These are phyloP conservation scores for Bombus confusus DNA, from an alignment of 1,140 invertebrate species.

Conservation along the genomic window DNA sequence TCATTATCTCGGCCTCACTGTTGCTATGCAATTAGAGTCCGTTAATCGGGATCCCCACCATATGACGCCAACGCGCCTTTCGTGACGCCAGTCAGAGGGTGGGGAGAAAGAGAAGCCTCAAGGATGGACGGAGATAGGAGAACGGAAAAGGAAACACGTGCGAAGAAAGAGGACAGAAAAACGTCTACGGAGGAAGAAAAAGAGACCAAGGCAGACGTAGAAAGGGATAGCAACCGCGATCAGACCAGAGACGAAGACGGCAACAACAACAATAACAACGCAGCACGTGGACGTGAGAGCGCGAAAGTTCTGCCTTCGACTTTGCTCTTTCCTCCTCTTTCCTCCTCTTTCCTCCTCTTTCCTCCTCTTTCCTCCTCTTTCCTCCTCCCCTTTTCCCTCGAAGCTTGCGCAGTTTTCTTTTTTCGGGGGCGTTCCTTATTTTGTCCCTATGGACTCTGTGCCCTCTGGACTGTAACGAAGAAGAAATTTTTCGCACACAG, in stretches of 20 bases:
- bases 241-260: conserved; percentile 68
- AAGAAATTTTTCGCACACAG: conserved; percentile 43
- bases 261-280: conserved; percentile 77
- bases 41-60: conserved; percentile 76
- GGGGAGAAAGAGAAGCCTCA: background rate
- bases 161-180: conserved; percentile 4
- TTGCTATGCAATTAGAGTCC: conserved; percentile 82
- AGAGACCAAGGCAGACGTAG: background rate
- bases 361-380: no score
- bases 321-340: background rate
- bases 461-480: conserved; percentile 32
- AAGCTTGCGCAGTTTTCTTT: conserved; percentile 6
- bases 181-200: conserved; percentile 29
- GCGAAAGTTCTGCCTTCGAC: conserved; percentile 26
- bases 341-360: background rate
- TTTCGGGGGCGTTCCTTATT: conserved; percentile 35
- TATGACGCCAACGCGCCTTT: conserved; percentile 56
- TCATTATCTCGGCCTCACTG: conserved; percentile 80
- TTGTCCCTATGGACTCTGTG: background rate
- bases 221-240: conserved; percentile 28
- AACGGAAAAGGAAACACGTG: conserved; percentile 5
- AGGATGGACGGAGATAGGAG: background rate
- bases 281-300: conserved; percentile 73
- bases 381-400: background rate
- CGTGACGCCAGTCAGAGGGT: conserved; percentile 33